Evolutionary conservation across 2,113 vertebrate species (phyloP), one percentile per base, ranked within the genome.

Genomic region (Myiopsitta monachus): DNA sequence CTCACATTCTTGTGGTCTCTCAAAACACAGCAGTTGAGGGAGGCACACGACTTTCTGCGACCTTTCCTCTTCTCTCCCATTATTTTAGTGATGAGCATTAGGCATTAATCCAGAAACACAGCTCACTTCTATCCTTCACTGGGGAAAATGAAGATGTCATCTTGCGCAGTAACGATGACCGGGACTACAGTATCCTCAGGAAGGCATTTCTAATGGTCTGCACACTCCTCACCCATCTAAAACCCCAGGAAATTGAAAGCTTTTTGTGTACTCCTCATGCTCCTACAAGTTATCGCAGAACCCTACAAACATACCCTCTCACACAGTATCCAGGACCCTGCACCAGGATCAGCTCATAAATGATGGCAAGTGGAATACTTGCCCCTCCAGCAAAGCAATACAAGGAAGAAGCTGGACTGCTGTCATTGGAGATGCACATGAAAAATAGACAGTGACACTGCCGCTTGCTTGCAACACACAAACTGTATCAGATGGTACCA

Each of bases 211-310:
- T 54, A 49, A n/a, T 21, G 31, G 33, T 6, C 38, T 49, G 9
- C 10, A 33, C 49, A 33, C 33, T 51, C 26, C 66, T 88, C 47
- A 69, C 18, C 46, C 43, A 89, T 1, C 4, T 3, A 79, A 84
- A 96, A 7, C 6, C 1, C 2, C 12, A 52, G 9, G 1, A 43
- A 16, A 55, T 0, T 4, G 7, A 68, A 84, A 33, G 22, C 8
- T 44, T 87, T 92, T 11, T 27, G 17, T 33, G 10, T 18, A 79
- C 17, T 24, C 24, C 23, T 54, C 13, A 3, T 3, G 14, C 15
- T 66, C n/a, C 59, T 77, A 8, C 22, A 78, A 23, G 8, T 36
- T 51, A 47, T 44, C 79, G 36, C 1, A n/a, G 3, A 83, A 39
- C 14, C 44, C 36, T 27, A 69, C 17, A 78, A 84, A 73, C 18